Evolutionary conservation across 2,797 vertebrate species (phyloP).

Genomic region (Peromyscus aztecus): DNA sequence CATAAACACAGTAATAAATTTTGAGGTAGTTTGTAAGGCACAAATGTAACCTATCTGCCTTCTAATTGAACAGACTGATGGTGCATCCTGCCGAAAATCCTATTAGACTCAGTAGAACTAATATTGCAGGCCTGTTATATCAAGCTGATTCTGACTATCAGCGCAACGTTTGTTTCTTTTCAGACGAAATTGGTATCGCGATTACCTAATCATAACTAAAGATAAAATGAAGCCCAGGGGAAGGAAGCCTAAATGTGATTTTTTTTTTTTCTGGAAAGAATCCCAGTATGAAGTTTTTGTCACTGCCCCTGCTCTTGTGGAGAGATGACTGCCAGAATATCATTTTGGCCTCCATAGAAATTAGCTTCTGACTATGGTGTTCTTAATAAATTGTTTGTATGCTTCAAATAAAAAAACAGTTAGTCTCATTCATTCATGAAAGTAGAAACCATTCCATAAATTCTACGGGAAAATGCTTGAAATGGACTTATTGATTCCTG

Average conservation of each 20-base stretch:
- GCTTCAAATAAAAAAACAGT: slow-evolving; percentile 45
- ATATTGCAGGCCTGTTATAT: background rate
- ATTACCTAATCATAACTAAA: background rate
- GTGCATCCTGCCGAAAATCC: slow-evolving; percentile 33
- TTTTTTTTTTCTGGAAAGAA: slow-evolving; percentile 19
- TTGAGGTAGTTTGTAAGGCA: slow-evolving; percentile 60
- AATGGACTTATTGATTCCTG: background rate
- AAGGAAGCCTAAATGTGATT: background rate
- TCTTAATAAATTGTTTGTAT: slow-evolving; percentile 47
- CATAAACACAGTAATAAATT: slow-evolving; percentile 71
- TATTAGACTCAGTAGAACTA: slow-evolving; percentile 55
- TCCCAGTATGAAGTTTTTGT: background rate
- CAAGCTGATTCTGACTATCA: background rate
- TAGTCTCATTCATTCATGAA: slow-evolving; percentile 32
- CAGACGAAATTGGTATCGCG: background rate
- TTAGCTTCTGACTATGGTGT: background rate
- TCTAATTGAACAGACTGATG: slow-evolving; percentile 32
- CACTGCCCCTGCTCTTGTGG: background rate
- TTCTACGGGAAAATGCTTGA: slow-evolving; percentile 40
- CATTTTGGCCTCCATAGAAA: slow-evolving; percentile 19
- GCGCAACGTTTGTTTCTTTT: slow-evolving; percentile 27
- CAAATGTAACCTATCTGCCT: slow-evolving; percentile 26
- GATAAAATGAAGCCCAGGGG: background rate
- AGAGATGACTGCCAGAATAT: background rate
- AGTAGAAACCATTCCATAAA: slow-evolving; percentile 36